Conservation (phyloP, 2,888 invertebrate species). For the Leptinotarsa peninsularis region DNA sequence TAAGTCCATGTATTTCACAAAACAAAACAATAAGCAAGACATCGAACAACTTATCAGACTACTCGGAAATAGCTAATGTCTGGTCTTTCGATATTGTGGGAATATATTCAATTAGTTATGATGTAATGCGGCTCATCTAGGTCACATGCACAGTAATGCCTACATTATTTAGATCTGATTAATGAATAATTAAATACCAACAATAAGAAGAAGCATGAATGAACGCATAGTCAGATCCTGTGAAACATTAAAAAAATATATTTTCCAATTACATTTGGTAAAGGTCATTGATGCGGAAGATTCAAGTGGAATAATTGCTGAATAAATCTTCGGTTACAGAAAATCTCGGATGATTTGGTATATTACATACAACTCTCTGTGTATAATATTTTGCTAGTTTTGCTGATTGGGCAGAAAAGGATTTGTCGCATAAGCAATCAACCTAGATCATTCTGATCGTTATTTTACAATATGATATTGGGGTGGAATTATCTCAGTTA, state of each 20-base stretch:
- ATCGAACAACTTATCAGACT: background rate
- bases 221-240: background rate
- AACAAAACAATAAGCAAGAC: background rate
- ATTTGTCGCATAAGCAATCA: too few relatives aligned
- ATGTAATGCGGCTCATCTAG: slow-evolving; percentile 4
- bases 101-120: slow-evolving; percentile 5
- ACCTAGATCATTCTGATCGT: too few relatives aligned
- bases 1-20: background rate
- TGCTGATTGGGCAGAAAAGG: too few relatives aligned
- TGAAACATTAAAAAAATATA: background rate
- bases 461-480: too few relatives aligned
- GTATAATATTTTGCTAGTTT: too few relatives aligned
- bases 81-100: background rate
- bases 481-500: too few relatives aligned
- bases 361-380: too few relatives aligned
- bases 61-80: background rate
- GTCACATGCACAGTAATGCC: background rate
- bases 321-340: too few relatives aligned
- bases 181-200: background rate
- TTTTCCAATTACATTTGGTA: background rate
- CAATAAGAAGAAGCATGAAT: background rate
- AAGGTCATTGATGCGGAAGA: background rate
- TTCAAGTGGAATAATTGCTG: background rate
- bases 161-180: background rate
- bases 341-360: too few relatives aligned